Base-by-base conservation (phyloP, 2,888 invertebrate genomes). In the Phytoseiulus persimilis region DNA sequence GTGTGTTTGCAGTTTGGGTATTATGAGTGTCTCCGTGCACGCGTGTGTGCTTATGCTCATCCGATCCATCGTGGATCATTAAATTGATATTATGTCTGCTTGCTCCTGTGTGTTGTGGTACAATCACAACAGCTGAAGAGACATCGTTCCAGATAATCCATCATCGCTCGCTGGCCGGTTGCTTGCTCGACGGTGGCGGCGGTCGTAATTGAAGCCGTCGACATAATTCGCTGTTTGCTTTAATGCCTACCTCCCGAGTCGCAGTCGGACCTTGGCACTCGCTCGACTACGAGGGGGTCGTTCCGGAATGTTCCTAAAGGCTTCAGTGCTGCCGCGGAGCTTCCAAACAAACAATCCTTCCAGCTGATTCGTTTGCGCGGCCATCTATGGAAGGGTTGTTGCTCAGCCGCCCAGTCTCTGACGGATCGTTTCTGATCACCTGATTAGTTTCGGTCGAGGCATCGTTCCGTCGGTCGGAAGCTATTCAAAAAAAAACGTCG, bases 91-190 rank as follows among this genome's bases (percentile, higher is more conserved):
- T 65, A 65, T 65, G 65, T 65, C 23, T 28, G 9, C 65, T 65
- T 28, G 65, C 65, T 65, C 18, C 65, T 65, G 65, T 65, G 65
- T 28, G 65, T 65, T 23, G 65, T 65, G 65, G 5, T 18, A 18
- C 65, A 18, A 3, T 46, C 18, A 65, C 65, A 65, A 65, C 65
- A 65, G 65, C 65, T 65, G 65, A 65, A 65, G 65, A 65, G 65
- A 65, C 65, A 65, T 65, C 65, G 65, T 65, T 65, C 65, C 65
- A 65, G 65, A 65, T 65, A 65, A 65, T 65, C 65, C 65, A 65
- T 65, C 65, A 65, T 65, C 65, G 65, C 65, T 65, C 1, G 65
- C 65, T 65, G 65, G 28, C 65, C 39, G 65, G 18, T 23, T n/a
- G n/a, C n/a, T n/a, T n/a, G n/a, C n/a, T n/a, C n/a, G n/a, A n/a